These are phyloP conservation scores for Oscheius sp. DNA, from an alignment of 1,140 invertebrate genomes.

Conservation along the genomic window DNA sequence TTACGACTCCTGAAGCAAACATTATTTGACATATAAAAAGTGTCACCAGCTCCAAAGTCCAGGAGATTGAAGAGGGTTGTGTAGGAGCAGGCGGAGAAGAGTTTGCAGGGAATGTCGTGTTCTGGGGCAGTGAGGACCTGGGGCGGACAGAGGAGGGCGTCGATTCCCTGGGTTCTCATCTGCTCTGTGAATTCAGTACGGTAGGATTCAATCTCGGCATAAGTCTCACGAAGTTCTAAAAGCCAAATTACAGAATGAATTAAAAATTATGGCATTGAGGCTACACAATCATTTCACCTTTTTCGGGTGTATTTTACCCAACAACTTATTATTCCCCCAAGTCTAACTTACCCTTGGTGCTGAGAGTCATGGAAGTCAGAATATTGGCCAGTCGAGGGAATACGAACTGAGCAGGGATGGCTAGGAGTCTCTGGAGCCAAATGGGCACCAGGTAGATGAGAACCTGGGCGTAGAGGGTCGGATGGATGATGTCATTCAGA, in stretches of 20 bases:
- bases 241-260: not conserved
- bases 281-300: not conserved
- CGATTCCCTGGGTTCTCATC: conserved; percentile 30
- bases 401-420: conserved; percentile 3
- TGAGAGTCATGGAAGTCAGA: conserved; percentile 19
- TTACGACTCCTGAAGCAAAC: conserved; percentile 44
- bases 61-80: conserved; percentile 58
- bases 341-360: conserved; percentile 12
- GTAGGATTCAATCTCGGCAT: conserved; percentile 37
- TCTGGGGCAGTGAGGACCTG: conserved; percentile 32
- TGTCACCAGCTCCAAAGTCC: conserved; percentile 59
- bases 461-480: conserved; percentile 15
- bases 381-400: conserved; percentile 32
- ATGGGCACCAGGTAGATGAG: conserved; percentile 32
- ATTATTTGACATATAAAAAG: not conserved
- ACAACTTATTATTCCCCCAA: too few relatives aligned
- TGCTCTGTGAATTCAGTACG: conserved; percentile 19
- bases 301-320: not conserved
- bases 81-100: conserved; percentile 42
- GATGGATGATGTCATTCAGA: conserved; percentile 26
- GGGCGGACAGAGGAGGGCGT: conserved; percentile 38
- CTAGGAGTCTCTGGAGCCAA: conserved; percentile 29
- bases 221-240: conserved; percentile 36
- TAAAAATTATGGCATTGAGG: not conserved
- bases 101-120: conserved; percentile 31